Percentiles rank a stretch among this genome's conserved stretches.
Evolutionary conservation across 2,888 invertebrate species (phyloP).

Genomic region (Adelognathus sp.): DNA sequence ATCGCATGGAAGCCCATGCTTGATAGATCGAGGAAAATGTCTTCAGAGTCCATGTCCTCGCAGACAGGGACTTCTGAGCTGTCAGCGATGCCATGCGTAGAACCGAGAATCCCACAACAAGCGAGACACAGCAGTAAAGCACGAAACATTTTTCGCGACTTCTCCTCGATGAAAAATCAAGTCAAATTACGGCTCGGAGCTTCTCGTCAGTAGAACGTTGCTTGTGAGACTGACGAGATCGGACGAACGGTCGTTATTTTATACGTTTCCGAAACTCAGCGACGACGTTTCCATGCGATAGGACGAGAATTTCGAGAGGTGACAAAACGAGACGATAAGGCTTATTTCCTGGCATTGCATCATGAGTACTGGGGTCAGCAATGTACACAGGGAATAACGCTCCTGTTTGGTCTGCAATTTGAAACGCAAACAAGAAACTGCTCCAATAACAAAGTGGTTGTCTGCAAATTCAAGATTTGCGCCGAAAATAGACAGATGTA

Average conservation of each 20-base stretch:
- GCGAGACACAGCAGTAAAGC: neutral
- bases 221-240: neutral
- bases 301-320: neutral
- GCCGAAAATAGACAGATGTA: constrained; percentile 1
- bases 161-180: neutral
- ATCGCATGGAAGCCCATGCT: neutral
- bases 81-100: neutral
- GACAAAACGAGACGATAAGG: neutral
- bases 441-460: neutral
- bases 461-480: constrained; percentile 10
- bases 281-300: neutral
- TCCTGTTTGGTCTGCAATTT: neutral
- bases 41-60: neutral
- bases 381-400: neutral
- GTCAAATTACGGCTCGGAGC: neutral
- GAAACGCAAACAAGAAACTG: neutral
- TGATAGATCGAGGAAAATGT: constrained; percentile 26
- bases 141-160: constrained; percentile 13
- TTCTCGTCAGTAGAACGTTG: neutral
- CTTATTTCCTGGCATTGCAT: neutral
- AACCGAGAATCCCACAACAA: neutral
- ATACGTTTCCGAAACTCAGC: neutral
- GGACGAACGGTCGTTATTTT: neutral
- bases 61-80: neutral
- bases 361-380: neutral